phyloP scores from a whole-genome alignment of 2,113 vertebrate species.

The Anser cygnoides region DNA sequence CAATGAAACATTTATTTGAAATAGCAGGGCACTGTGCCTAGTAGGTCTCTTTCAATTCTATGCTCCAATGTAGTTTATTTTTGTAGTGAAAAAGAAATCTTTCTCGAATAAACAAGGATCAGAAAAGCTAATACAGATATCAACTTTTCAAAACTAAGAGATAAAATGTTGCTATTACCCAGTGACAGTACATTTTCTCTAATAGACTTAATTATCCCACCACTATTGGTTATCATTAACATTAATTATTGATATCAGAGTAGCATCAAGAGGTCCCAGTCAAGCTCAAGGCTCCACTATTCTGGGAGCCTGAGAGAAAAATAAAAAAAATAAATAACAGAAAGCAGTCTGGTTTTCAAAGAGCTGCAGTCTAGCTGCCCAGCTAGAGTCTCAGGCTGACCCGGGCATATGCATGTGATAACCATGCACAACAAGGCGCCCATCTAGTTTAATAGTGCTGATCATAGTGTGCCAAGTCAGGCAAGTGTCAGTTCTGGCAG shows the following conservation, averaged over 20 bases:
- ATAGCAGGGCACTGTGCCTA: background rate
- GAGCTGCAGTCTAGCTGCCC: background rate
- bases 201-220: conserved; percentile 38
- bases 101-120: background rate
- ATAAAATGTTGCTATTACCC: background rate
- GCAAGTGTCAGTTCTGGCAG: background rate
- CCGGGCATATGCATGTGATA: background rate
- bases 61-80: background rate
- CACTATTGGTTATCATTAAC: background rate
- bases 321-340: background rate
- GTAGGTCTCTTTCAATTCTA: background rate
- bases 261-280: background rate
- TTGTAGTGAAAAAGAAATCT: conserved; percentile 1
- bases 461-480: background rate
- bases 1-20: background rate
- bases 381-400: background rate
- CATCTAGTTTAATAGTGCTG: background rate
- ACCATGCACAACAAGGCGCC: background rate
- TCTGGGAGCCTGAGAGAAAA: background rate
- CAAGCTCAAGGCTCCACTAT: background rate
- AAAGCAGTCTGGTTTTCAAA: background rate
- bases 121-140: background rate
- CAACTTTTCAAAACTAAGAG: background rate
- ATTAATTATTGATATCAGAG: conserved; percentile 45
- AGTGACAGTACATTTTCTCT: background rate